Evolutionary conservation across 1,140 invertebrate genomes (phyloP).

Genomic region (Epicauta chinensis): DNA sequence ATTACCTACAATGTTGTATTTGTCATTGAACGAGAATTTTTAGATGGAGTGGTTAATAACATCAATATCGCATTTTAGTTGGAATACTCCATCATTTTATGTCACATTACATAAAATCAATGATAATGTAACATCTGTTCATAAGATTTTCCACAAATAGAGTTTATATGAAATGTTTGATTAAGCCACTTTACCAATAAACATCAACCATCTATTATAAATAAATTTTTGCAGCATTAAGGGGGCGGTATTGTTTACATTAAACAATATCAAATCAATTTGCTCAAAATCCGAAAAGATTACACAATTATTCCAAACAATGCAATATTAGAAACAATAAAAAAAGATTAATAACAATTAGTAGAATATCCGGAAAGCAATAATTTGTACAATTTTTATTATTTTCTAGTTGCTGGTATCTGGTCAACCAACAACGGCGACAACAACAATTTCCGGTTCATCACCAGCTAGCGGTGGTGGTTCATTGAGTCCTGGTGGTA

Average conservation of each 20-base stretch:
- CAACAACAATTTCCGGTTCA: slow-evolving; percentile 56
- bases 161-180: slow-evolving; percentile 12
- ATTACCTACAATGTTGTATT: no score
- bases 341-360: no score
- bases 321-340: no score
- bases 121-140: slow-evolving; percentile 26
- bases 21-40: background rate
- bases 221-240: no score
- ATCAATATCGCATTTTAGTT: slow-evolving; percentile 22
- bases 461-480: slow-evolving; percentile 53
- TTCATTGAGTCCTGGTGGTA: slow-evolving; percentile 54
- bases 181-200: slow-evolving; percentile 10
- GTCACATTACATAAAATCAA: slow-evolving; percentile 21
- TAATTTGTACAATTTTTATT: no score
- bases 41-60: slow-evolving; percentile 20
- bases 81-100: slow-evolving; percentile 20
- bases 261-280: no score
- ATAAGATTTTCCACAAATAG: slow-evolving; percentile 20
- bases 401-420: slow-evolving; percentile 61
- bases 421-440: slow-evolving; percentile 52
- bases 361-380: no score
- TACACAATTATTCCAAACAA: no score
- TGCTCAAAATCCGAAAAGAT: no score
- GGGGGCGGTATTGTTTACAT: no score
- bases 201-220: background rate